Conservation (phyloP, 2,113 vertebrate species). For the Maccullochella peelii region DNA sequence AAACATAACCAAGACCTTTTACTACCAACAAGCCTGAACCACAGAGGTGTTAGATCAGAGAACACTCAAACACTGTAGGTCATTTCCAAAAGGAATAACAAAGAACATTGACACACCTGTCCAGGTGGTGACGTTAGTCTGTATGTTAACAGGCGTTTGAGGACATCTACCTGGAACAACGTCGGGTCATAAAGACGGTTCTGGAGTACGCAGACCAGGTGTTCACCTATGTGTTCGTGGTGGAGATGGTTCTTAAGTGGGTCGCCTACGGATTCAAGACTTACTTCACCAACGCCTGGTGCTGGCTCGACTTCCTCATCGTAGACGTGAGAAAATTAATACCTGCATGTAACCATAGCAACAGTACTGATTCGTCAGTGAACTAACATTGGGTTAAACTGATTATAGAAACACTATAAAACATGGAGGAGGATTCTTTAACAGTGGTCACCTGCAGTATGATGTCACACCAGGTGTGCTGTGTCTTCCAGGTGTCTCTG, state of each 20-base stretch:
- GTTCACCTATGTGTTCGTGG: slow-evolving; percentile 93
- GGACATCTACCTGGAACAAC: slow-evolving; percentile 93
- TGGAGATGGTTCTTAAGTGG: slow-evolving; percentile 99
- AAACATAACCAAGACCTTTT: no score
- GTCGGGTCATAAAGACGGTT: slow-evolving; percentile 87
- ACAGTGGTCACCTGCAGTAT: neutral
- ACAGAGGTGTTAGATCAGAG: no score
- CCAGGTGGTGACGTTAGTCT: neutral
- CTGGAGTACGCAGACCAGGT: slow-evolving; percentile 94
- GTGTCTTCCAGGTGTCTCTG: slow-evolving; percentile 89
- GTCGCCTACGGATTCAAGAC: slow-evolving; percentile 93
- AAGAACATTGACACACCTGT: no score
- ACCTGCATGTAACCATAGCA: neutral
- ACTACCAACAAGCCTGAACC: no score
- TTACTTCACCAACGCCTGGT: slow-evolving; percentile 98
- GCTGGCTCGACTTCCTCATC: slow-evolving; percentile 97
- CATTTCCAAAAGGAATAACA: no score
- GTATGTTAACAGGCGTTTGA: slow-evolving; percentile 90
- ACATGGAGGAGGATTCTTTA: no score
- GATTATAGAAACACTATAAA: no score
- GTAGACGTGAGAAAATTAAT: slow-evolving; percentile 88
- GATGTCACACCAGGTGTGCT: slow-evolving; percentile 25
- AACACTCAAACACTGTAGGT: no score
- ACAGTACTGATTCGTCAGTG: neutral
- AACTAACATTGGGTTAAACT: no score